Evolutionary conservation across 2,113 vertebrate genomes (phyloP), one percentile per base, ranked within the genome.

Genomic region (Pelvicachromis taeniatus): DNA sequence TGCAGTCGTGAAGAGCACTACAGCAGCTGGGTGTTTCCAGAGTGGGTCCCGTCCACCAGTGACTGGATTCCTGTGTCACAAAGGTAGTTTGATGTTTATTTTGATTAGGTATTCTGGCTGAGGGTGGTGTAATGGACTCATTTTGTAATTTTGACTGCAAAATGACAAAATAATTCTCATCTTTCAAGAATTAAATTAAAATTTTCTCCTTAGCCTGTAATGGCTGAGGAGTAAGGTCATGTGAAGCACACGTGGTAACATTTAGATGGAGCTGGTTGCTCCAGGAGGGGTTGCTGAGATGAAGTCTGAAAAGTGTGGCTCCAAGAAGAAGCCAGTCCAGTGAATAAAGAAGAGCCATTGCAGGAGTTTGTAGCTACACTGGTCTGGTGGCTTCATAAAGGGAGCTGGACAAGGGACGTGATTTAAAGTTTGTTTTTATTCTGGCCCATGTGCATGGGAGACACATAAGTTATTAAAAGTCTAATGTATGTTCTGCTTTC

Each of bases 11-110:
- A 97, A 13, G 95, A 96, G 88, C 93, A 96, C 87, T 86, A 93
- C 92, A 97, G 96, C 0, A 95, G 92, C 82, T 98, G 97, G 97
- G 97, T 97, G 77, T 98, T 98, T 81, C 96, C 97, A 0, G 96
- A 97, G 16, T 99, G 97, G 98, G 91, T 98, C 68, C 97, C 98
- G 0, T 93, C 96, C 77, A 89, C 89, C 4, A 95, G 87, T 35
- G 90, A 95, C 83, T 99, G 98, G 97, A 88, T 70, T 0, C 94
- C 95, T n/a, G 93, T 99, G 11, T 94, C 97, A 0, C 93, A 94
- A 7, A 97, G 97, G 98, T 98, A 91, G 19, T 33, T 77, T 26
- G 26, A 26, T 26, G 26, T 26, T 26, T 26, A 26, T 26, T 26
- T 26, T 26, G 26, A 26, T 3, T 26, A 26, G 26, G 26, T 26